Evolutionary conservation across 2,888 invertebrate genomes (phyloP).

Genomic region (Tinea pellionella): DNA sequence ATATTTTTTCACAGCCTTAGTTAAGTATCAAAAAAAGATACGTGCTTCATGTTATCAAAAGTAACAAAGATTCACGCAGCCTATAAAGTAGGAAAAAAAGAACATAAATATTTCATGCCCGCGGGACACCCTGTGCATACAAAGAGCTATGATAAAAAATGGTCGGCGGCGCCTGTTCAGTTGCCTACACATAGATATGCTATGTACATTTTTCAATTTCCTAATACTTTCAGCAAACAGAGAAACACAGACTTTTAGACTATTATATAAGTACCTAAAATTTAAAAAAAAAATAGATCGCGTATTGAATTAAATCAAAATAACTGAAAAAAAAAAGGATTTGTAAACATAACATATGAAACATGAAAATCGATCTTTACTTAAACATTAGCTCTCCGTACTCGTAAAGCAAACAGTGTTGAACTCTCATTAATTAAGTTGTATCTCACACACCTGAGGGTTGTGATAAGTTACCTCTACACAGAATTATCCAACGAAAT

Average conservation of each 20-base stretch:
- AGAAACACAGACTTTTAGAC: background rate
- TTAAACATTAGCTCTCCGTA: background rate
- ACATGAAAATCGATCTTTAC: too few species aligned
- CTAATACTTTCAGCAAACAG: background rate
- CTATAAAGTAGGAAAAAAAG: slow-evolving; percentile 8
- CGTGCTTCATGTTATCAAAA: slow-evolving; percentile 3
- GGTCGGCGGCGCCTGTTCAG: background rate
- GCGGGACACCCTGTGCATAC: slow-evolving; percentile 11
- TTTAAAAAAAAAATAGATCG: too few species aligned
- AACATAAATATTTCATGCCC: slow-evolving; percentile 10
- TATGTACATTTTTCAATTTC: slow-evolving; percentile 2
- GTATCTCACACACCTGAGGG: background rate
- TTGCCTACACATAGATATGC: background rate
- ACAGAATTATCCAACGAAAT: background rate
- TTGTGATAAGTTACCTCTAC: background rate
- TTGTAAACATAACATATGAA: too few species aligned
- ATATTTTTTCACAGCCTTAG: background rate
- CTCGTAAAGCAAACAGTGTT: background rate
- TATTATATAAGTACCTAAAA: too few species aligned
- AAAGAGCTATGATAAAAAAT: slow-evolving; percentile 12
- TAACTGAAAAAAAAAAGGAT: too few species aligned
- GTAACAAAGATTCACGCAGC: background rate
- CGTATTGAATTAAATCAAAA: too few species aligned
- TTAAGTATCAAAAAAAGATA: background rate
- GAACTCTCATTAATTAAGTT: background rate